Evolutionary conservation across 2,888 invertebrate genomes (phyloP).

Genomic region (Campoletis raptor): DNA sequence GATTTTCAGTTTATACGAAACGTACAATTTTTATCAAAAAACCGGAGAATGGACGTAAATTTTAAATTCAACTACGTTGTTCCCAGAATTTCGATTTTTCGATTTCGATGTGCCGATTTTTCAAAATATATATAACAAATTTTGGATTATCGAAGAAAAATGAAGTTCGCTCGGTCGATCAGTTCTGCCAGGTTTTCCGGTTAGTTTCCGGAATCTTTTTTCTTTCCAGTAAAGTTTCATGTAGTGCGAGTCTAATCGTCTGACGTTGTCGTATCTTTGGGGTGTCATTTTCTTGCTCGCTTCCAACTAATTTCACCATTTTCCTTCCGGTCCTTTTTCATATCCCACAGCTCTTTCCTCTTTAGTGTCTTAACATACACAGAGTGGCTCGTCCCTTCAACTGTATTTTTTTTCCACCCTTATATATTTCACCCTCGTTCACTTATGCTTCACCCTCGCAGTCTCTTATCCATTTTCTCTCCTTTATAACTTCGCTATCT

Average conservation of each 20-base stretch:
- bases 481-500: not conserved
- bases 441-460: not conserved
- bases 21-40: no score
- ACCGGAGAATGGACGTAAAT: no score
- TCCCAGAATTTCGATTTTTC: not conserved
- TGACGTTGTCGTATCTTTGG: not conserved
- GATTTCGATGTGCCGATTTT: not conserved
- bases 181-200: not conserved
- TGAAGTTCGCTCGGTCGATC: not conserved
- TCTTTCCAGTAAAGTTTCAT: not conserved
- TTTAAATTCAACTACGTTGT: no score
- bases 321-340: constrained; percentile 28
- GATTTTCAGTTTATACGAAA: no score
- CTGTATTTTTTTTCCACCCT: not conserved
- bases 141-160: not conserved
- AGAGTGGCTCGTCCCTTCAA: not conserved
- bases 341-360: constrained; percentile 3
- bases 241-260: constrained; percentile 14
- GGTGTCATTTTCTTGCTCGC: constrained; percentile 17
- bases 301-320: constrained; percentile 34
- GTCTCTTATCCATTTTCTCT: not conserved
- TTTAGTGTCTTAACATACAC: not conserved
- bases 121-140: not conserved
- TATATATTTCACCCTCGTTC: constrained; percentile 17
- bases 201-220: not conserved